Evolutionary conservation across 2,797 vertebrate genomes (phyloP), one percentile per base, ranked within the genome.

Genomic region (Tamandua tetradactyla): DNA sequence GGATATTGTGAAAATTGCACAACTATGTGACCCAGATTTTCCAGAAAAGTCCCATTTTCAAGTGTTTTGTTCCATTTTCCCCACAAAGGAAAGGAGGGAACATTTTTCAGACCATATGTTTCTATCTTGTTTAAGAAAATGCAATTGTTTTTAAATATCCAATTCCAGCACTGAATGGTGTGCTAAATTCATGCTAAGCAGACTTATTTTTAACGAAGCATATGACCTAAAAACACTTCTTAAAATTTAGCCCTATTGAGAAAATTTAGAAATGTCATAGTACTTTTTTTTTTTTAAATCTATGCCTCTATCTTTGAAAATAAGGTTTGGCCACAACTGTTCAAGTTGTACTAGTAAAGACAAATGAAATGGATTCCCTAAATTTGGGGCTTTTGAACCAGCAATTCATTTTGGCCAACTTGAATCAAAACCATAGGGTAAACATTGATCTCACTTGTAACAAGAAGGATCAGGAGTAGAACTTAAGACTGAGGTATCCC

Each of bases 61-160:
- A 85, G 40, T 81, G 40, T 93, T 92, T 72, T 89, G 61, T 89
- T 92, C 55, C 88, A 92, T 81, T 93, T 91, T 64, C 6, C 64
- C 47, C 75, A 66, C 40, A 92, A 78, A 86, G 81, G 83, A 81
- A 35, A 55, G 75, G 44, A 86, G 1, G 49, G n/a, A n/a, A n/a
- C n/a, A n/a, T 55, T 94, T 92, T 87, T 42, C 20, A 30, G 44
- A 71, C 57, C 40, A 37, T 59, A 55, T 92, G 74, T 89, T 59
- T 95, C 57, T 40, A 22, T 80, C 93, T 93, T 92, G 72, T 79
- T 79, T 64, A 80, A 81, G 72, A 89, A 94, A 93, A 89, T 47
- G 15, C 30, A 61, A 61, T 62, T 76, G 32, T 74, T 89, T 32
- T 74, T 93, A 85, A 69, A 94, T 80, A 85, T 47, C 22, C 32